These are phyloP conservation scores for Epistrophe grossulariae DNA, from an alignment of 2,888 invertebrate species.

Conservation along the genomic window DNA sequence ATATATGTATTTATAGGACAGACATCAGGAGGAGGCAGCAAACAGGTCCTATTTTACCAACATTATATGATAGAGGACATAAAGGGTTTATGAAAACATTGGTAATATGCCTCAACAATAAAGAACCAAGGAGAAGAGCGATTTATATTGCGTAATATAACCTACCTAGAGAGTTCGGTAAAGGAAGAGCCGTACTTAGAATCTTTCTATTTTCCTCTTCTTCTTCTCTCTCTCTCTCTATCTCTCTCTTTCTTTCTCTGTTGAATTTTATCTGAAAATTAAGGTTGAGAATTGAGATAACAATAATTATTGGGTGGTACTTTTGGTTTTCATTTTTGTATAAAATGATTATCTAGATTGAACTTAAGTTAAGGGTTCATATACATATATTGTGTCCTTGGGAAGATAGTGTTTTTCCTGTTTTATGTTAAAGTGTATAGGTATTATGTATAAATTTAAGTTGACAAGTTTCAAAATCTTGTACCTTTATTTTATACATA, in stretches of 20 bases:
- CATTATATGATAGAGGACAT: background rate
- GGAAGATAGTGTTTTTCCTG: background rate
- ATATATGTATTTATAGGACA: no score
- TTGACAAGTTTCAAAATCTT: background rate
- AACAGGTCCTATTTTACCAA: constrained; percentile 4
- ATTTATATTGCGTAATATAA: background rate
- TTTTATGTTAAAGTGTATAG: background rate
- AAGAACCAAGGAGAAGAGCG: background rate
- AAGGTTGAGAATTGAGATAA: constrained; percentile 35
- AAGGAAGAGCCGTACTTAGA: constrained; percentile 10
- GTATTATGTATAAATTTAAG: background rate
- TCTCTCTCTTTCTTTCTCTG: background rate
- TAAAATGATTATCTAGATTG: constrained; percentile 20
- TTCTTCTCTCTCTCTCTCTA: background rate
- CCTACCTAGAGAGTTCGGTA: background rate
- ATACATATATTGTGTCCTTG: background rate
- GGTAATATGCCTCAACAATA: constrained; percentile 15
- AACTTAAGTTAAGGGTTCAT: constrained; percentile 9
- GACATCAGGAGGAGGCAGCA: background rate
- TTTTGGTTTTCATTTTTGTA: constrained; percentile 9
- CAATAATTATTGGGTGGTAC: constrained; percentile 32
- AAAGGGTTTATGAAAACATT: constrained; percentile 26
- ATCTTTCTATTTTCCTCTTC: background rate
- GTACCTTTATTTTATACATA: background rate
- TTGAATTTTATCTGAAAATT: constrained; percentile 52